Conservation (phyloP, 2,113 vertebrate genomes). For the Melanocharis versteri region DNA sequence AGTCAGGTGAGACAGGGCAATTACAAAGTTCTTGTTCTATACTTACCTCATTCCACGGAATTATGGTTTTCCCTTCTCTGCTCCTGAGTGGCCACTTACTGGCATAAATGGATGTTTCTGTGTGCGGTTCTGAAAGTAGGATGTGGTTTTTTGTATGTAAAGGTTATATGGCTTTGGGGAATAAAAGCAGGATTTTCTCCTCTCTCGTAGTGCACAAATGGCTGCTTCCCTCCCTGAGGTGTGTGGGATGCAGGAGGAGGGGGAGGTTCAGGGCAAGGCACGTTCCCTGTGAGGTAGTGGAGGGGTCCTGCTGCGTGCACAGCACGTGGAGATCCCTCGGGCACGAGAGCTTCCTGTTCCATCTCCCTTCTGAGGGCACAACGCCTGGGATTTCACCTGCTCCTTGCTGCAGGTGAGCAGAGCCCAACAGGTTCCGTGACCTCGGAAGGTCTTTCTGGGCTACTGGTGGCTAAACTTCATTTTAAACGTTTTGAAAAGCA, state of each 20-base stretch:
- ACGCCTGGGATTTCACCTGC: background rate
- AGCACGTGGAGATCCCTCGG: background rate
- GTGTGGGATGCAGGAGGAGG: background rate
- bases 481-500: background rate
- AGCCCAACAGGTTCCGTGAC: background rate
- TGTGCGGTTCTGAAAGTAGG: background rate
- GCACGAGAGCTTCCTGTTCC: background rate
- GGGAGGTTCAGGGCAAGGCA: background rate
- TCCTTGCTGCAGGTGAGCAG: background rate
- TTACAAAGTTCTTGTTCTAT: background rate
- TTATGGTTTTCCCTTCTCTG: background rate
- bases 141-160: background rate
- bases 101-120: background rate
- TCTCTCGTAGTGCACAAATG: rapidly evolving
- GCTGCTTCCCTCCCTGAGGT: background rate
- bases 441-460: background rate
- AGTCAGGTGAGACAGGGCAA: background rate
- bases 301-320: rapidly evolving
- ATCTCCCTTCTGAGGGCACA: background rate
- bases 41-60: background rate
- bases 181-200: background rate
- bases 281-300: rapidly evolving
- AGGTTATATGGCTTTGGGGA: background rate
- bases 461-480: rapidly evolving
- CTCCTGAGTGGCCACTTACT: background rate